phyloP scores from a whole-genome alignment of 2,113 vertebrate genomes.

The Diadophis punctatus region DNA sequence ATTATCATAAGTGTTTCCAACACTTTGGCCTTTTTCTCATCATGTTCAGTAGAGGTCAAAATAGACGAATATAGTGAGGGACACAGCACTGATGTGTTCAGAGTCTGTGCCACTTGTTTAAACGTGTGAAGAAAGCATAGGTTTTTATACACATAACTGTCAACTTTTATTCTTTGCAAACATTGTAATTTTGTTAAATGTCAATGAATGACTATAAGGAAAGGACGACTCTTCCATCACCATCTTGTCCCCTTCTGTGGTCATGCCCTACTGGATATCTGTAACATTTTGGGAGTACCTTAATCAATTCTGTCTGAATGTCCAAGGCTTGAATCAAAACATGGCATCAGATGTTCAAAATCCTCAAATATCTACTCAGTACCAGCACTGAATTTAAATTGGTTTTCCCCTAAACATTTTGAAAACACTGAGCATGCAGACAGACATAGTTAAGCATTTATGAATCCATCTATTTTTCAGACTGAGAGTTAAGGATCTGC shows the following conservation, averaged over 20 bases:
- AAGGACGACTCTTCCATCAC: neutral
- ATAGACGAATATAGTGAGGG: neutral
- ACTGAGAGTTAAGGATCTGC: neutral
- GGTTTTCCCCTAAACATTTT: neutral
- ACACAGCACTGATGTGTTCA: neutral
- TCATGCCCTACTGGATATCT: neutral
- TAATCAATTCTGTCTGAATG: neutral
- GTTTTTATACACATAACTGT: neutral
- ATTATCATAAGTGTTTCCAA: neutral
- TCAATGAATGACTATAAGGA: neutral
- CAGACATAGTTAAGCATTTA: neutral
- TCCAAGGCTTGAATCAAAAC: neutral
- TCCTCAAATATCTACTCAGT: neutral
- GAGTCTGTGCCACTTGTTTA: neutral
- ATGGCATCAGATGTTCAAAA: neutral
- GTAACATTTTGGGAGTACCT: neutral
- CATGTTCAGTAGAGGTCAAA: neutral
- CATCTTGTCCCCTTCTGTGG: neutral
- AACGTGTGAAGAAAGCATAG: neutral
- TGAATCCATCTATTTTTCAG: neutral
- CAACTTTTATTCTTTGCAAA: neutral
- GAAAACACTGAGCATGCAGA: neutral
- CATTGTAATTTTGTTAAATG: neutral
- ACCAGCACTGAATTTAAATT: neutral
- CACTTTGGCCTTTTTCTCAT: neutral